Evolutionary conservation across 2,797 vertebrate genomes (phyloP), one percentile per base, ranked within the genome.

Genomic region (Tenualosa thibaudeaui): DNA sequence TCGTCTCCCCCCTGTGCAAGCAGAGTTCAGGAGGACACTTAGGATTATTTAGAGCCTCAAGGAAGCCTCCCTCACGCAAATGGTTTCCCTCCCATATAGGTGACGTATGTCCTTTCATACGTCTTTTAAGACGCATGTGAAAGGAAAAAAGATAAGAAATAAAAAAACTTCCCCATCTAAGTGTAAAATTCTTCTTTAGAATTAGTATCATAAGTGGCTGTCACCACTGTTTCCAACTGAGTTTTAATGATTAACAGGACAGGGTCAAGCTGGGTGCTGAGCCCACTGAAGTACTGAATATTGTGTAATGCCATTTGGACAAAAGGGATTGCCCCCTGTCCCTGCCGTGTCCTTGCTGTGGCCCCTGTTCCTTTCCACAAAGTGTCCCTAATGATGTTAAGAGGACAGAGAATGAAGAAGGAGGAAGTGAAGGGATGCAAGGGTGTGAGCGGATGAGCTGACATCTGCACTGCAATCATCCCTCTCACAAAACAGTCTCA

Each of bases 231-330:
- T 75, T 75, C 68, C 68, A 75, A 43, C 40, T 6, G 31, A 5
- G 15, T 75, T 75, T 75, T 75, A 75, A 75, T 75, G 68, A 31
- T 75, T 75, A 75, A 75, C 15, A 40, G 40, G 68, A 43, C 31
- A 40, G 68, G 19, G 37, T 43, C 43, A 15, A 75, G 15, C 68
- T 12, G 10, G 62, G 60, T 8, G 26, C 60, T 10, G 8, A 9
- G 60, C 60, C n/a, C 24, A 26, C 8, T n/a, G 8, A 7, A 6
- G 60, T 1, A 5, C 5, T 2, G 8, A 65, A 24, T 65, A 65
- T 65, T 24, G 9, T 65, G 24, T 31, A 31, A 65, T 65, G 62
- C 56, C 62, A 13, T 31, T 65, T 13, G 62, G 62, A 65, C 24
- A 9, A 8, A 9, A 65, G 12, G 24, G 62, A 24, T 19, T 5